Evolutionary conservation across 2,797 vertebrate genomes (phyloP).

Genomic region (Ptychadena robeensis): DNA sequence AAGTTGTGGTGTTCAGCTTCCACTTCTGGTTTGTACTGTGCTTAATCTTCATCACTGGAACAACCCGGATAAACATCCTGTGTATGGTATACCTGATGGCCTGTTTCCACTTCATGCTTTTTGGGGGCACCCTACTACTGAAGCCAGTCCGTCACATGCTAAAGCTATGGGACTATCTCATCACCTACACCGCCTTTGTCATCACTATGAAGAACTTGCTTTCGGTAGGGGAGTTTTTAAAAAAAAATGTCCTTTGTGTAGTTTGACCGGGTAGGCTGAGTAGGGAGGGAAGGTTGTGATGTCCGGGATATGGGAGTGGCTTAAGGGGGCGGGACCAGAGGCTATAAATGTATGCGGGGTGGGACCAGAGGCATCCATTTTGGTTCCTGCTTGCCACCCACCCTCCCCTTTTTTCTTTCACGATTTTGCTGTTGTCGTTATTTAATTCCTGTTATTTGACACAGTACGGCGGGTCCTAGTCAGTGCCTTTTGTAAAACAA

Average conservation of each 20-base stretch:
- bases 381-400: too few species aligned
- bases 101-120: constrained; percentile 82
- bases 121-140: constrained; percentile 76
- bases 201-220: constrained; percentile 79
- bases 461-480: too few species aligned
- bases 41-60: constrained; percentile 83
- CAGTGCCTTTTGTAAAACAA: too few species aligned
- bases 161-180: constrained; percentile 77
- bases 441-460: too few species aligned
- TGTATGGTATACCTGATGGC: constrained; percentile 79
- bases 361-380: too few species aligned
- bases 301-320: too few species aligned
- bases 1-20: constrained; percentile 79
- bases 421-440: too few species aligned
- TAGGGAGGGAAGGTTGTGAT: too few species aligned
- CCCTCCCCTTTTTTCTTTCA: too few species aligned
- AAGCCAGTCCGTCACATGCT: constrained; percentile 76
- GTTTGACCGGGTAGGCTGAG: too few species aligned
- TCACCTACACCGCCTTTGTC: constrained; percentile 76
- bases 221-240: constrained; percentile 67
- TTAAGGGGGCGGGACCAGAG: too few species aligned
- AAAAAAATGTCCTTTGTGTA: background rate
- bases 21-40: constrained; percentile 85
- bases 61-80: constrained; percentile 76
- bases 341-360: too few species aligned